Evolutionary conservation across 2,888 invertebrate genomes (phyloP).

Genomic region (Bhutanitis thaidina): DNA sequence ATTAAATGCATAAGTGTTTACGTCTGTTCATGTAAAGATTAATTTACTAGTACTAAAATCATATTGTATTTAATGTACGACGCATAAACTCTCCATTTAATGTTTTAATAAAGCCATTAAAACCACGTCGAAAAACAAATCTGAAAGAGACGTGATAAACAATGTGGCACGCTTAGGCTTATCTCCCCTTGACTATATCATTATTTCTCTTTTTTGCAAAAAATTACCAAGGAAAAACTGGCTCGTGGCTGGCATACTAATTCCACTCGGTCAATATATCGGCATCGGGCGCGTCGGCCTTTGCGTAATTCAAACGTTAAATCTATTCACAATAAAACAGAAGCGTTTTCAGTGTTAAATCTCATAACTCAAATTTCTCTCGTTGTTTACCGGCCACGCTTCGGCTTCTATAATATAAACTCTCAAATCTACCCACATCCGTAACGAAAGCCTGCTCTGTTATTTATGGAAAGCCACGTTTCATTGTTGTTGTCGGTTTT

Average conservation of each 20-base stretch:
- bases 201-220: conserved; percentile 68
- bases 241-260: conserved; percentile 68
- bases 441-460: conserved; percentile 71
- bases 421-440: conserved; percentile 74
- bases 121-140: conserved; percentile 42
- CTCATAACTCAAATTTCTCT: conserved; percentile 69
- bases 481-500: conserved; percentile 74
- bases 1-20: neutral
- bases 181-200: conserved; percentile 74
- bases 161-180: conserved; percentile 61
- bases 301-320: conserved; percentile 45
- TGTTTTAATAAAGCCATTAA: conserved; percentile 48
- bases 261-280: conserved; percentile 67
- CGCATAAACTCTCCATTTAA: conserved; percentile 23
- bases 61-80: conserved; percentile 30
- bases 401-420: conserved; percentile 55
- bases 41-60: neutral
- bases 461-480: conserved; percentile 74
- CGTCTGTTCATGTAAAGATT: too few species aligned
- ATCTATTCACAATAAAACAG: conserved; percentile 63
- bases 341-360: conserved; percentile 65
- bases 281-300: conserved; percentile 46
- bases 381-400: conserved; percentile 64
- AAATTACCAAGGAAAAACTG: conserved; percentile 67
- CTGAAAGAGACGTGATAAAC: conserved; percentile 64